These are phyloP conservation scores for Arge pagana DNA, from an alignment of 2,888 invertebrate genomes.

Conservation along the genomic window DNA sequence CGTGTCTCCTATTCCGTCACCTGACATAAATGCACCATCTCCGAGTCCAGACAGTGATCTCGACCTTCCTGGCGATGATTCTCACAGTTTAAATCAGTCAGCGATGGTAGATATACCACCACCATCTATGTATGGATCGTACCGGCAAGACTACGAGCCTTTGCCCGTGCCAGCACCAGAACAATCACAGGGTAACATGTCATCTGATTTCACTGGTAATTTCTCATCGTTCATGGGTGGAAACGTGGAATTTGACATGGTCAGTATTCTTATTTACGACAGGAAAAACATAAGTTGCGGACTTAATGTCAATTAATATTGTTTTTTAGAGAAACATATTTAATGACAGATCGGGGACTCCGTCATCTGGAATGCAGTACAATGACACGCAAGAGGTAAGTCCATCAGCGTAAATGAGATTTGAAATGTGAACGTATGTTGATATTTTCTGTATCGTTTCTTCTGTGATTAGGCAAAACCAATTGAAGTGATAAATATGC, in stretches of 20 bases:
- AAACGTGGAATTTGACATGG: constrained; percentile 65
- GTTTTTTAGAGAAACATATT: constrained; percentile 54
- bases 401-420: too few species aligned
- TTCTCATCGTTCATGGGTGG: constrained; percentile 70
- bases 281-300: constrained; percentile 2
- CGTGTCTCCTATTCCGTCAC: constrained; percentile 65
- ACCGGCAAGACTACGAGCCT: constrained; percentile 53
- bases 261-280: constrained; percentile 38
- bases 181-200: constrained; percentile 39
- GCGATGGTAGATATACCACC: constrained; percentile 50
- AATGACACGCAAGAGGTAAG: constrained; percentile 51
- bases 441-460: too few species aligned
- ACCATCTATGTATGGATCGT: constrained; percentile 53
- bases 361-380: constrained; percentile 43
- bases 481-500: constrained; percentile 65
- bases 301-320: constrained; percentile 13
- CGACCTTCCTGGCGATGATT: constrained; percentile 69
- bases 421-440: too few species aligned
- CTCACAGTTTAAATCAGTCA: constrained; percentile 42
- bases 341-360: constrained; percentile 47
- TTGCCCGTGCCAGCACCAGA: constrained; percentile 49
- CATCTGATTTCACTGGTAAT: constrained; percentile 60
- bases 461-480: constrained; percentile 56
- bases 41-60: constrained; percentile 84
- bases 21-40: constrained; percentile 71